Evolutionary conservation across 2,113 vertebrate genomes (phyloP), one percentile per base, ranked within the genome.

Genomic region (Callopanchax toddi): DNA sequence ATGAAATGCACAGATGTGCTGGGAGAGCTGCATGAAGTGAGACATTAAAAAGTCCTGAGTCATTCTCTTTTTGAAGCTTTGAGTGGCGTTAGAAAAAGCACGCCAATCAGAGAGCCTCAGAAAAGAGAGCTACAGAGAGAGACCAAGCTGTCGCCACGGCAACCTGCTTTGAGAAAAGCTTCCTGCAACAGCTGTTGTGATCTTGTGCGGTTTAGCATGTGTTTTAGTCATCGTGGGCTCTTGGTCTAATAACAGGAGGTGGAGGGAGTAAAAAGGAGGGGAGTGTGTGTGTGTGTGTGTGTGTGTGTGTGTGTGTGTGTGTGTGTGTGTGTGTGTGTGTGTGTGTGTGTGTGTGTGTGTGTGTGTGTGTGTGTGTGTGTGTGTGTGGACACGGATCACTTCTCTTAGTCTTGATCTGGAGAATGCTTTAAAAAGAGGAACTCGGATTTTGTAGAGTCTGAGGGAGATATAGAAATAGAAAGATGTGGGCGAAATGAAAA

Each of bases 201-300:
- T 82, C 62, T 69, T 39, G 49, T 62, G 71, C 81, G 85, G 87
- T 87, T 88, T 79, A 85, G 77, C 82, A 84, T 87, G 78, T 87
- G 83, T 85, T 89, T 87, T 71, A 82, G 82, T 80, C 78, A 82
- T 76, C 13, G 39, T 68, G 68, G 83, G 62, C 72, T 74, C 73
- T 76, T 55, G 43, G 69, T 32, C 64, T 67, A 58, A 81, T 57
- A 68, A 66, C 48, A 73, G 67, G 59, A 73, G 56, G 56, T 55
- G 69, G 46, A 73, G 45, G 40, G 49, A 44, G 17, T 15, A 42
- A 51, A 36, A 49, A 26, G 15, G 18, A 0, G 16, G 51, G 4
- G 25, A 25, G 7, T 32, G 29, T 32, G 3, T 32, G 3, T 7
- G 29, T 32, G 29, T 4, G 29, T 32, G 29, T 4, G 29, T 32